Base-by-base conservation (phyloP, 2,113 vertebrate genomes). In the Scomber japonicus region DNA sequence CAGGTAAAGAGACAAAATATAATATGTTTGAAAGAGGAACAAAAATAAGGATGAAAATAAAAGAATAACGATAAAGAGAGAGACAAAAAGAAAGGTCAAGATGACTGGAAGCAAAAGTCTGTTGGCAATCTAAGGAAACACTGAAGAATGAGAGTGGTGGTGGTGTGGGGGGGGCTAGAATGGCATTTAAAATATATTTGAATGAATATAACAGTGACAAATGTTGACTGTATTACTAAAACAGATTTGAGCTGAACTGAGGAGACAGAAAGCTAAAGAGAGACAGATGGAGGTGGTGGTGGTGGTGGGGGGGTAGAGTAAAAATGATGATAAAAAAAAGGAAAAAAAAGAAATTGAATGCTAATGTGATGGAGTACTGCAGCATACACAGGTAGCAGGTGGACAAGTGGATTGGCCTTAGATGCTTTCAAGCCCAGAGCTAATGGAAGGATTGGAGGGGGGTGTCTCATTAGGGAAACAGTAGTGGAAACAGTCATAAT, bases 321-420 rank as follows among this genome's bases (percentile, higher is more conserved):
- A 63, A 27, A 27, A 27, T 3, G 27, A 71, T 2, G 15, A 60
- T 19, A 65, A 27, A 27, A 27, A 2, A 3, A 27, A 27, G 3
- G 2, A 3, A 61, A 55, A 54, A n/a, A 60, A 66, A 63, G 57
- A 60, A 40, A 48, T 14, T 24, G 61, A 69, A 71, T 64, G 65
- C 30, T 72, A 83, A 70, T 73, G 68, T 31, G 56, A 71, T 69
- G 51, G 15, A 63, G 69, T 48, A 57, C 40, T 54, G 63, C 74
- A 85, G 60, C 24, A 21, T 49, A 9, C 21, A 51, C 35, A 72
- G 85, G 81, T 57, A 85, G 62, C 81, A 74, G 69, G 68, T 70
- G 80, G 73, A 75, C 65, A 62, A 71, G 73, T 78, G 78, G 73
- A 64, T 66, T 45, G 70, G 70, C 55, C 54, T 72, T 51, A 46